Evolutionary conservation across 2,797 vertebrate species (phyloP), one percentile per base, ranked within the genome.

Genomic region (Cottoperca gobio): DNA sequence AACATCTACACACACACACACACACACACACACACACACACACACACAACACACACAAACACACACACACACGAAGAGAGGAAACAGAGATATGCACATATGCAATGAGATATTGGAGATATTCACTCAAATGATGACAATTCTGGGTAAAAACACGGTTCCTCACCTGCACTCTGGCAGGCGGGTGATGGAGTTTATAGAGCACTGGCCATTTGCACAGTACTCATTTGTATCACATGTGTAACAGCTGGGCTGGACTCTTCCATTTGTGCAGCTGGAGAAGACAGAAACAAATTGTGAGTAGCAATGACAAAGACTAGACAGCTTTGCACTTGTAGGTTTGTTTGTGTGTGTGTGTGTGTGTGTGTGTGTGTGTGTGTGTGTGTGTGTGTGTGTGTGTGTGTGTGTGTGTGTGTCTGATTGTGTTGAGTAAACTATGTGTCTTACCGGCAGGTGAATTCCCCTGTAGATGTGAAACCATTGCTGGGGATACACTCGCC

Each of bases 131-230:
- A 23, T 39, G 5, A 39, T 6, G 43, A 16, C n/a, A 28, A 0
- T 8, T 28, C 8, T 11, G 19, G 7, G 46, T 49, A 21, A 55
- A 50, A 33, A 58, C 42, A 11, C 49, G 5, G 42, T 26, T 64
- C 48, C 94, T 95, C 83, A 98, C 97, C 94, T 96, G 96, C 97
- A 98, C 82, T 97, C 94, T 0, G 97, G 97, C 74, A 97, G 96
- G 70, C 93, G 93, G 0, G 94, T 95, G 73, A 82, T 78, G n/a
- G 90, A 85, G 17, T 96, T 94, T 73, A 98, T 93, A 31, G 95
- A 93, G 82, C 98, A 99, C 76, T 96, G 96, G 0, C 97, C 97
- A 0, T 97, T 96, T 62, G 94, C 93, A 83, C 98, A 99, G 92
- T 97, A 98, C 72, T 94, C 94, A 1, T 93, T 92, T 1, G 89